Conservation (phyloP, 1,140 invertebrate genomes). For the Lepidotrigona ventralis region DNA sequence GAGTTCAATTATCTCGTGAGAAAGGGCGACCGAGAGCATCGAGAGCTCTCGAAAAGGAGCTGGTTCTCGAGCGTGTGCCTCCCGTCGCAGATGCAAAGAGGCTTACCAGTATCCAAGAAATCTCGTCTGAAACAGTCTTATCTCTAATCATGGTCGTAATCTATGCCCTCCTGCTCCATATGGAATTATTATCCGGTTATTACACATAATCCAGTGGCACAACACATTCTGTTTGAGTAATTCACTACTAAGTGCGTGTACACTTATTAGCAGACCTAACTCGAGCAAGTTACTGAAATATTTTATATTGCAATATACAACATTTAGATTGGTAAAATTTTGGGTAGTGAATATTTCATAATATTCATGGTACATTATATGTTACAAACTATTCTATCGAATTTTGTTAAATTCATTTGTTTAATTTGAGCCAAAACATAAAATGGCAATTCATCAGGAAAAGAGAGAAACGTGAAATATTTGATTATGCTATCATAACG, state of each 20-base stretch:
- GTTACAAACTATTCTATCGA: too few species aligned
- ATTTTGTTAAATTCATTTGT: too few species aligned
- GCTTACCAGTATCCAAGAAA: conserved; percentile 18
- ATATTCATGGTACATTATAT: too few species aligned
- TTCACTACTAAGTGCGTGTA: too few species aligned
- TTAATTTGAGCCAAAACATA: neutral
- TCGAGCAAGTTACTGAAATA: too few species aligned
- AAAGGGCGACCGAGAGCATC: neutral
- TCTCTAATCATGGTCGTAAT: conserved; percentile 8
- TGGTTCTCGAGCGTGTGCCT: neutral
- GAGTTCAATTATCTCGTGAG: conserved; percentile 13
- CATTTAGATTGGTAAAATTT: too few species aligned
- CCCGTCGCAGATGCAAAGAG: neutral
- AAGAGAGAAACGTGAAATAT: neutral
- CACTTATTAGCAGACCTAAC: too few species aligned
- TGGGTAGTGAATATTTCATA: too few species aligned
- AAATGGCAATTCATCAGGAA: neutral
- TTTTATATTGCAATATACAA: too few species aligned
- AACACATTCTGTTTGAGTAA: too few species aligned
- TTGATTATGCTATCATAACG: neutral
- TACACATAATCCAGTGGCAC: neutral
- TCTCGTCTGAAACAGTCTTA: conserved; percentile 15
- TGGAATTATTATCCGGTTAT: conserved; percentile 25
- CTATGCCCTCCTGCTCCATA: neutral
- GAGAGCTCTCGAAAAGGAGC: neutral